A percentile compares a stretch with the other conserved stretches of the same genome.
Conservation (phyloP, 2,113 vertebrate genomes). For the Lophura nycthemera region DNA sequence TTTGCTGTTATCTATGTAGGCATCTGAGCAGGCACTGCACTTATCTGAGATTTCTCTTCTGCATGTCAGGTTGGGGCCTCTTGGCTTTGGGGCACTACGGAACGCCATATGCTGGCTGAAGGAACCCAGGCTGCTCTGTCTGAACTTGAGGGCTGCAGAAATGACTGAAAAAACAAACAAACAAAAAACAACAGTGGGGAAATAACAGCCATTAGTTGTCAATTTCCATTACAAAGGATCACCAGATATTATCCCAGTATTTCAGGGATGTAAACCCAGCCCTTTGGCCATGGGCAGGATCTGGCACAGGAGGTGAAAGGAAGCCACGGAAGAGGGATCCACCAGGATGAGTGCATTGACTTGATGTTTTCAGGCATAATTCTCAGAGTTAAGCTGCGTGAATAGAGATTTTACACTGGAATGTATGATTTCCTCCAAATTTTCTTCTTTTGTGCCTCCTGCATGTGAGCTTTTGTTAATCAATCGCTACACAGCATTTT, state of each 20-base stretch:
- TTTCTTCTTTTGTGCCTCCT: not conserved
- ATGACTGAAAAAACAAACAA: not conserved
- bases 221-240: constrained; percentile 51
- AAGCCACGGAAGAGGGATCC: not conserved
- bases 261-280: not conserved
- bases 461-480: not conserved
- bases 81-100: not conserved
- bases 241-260: not conserved
- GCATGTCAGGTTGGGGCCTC: not conserved
- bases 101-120: too few relatives aligned
- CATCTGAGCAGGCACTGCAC: not conserved
- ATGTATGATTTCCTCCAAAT: not conserved
- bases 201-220: not conserved
- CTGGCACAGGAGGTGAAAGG: not conserved
- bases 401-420: constrained; percentile 8
- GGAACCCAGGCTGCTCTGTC: not conserved
- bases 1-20: not conserved
- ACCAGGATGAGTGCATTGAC: not conserved
- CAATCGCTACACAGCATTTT: constrained; percentile 5
- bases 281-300: not conserved
- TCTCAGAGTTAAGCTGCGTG: not conserved
- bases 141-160: not conserved
- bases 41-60: not conserved
- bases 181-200: not conserved
- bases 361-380: not conserved